These are phyloP conservation scores for Actinemys pallida DNA, from an alignment of 2,113 vertebrate species.

Conservation along the genomic window DNA sequence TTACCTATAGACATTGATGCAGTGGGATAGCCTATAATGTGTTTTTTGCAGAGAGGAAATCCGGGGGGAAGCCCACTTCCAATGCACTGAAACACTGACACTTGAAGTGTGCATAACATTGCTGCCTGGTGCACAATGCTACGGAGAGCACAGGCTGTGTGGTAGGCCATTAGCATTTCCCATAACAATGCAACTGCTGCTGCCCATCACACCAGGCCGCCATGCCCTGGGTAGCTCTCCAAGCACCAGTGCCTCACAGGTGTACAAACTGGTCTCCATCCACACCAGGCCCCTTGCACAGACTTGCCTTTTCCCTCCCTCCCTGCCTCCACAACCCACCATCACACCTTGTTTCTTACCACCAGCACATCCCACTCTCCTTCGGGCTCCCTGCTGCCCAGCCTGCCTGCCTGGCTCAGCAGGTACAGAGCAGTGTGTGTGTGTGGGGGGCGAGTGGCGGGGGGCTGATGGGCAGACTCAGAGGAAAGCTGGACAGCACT, in stretches of 20 bases:
- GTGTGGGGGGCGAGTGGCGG: rapidly evolving
- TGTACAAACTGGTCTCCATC: neutral
- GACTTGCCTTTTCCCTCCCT: neutral
- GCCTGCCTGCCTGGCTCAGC: neutral
- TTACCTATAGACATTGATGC: neutral
- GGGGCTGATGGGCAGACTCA: neutral
- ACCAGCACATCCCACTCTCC: neutral
- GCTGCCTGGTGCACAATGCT: neutral
- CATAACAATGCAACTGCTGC: neutral
- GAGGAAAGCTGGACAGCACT: neutral
- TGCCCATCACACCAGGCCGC: neutral
- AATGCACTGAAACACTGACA: neutral
- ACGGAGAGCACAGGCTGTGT: neutral
- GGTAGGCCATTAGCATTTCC: neutral
- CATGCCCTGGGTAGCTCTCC: neutral
- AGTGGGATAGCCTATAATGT: neutral
- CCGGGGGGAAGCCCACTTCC: neutral
- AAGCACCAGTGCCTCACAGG: neutral
- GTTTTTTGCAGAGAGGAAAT: neutral
- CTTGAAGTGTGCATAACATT: neutral
- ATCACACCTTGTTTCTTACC: neutral
- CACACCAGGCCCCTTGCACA: neutral
- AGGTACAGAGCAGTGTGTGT: neutral
- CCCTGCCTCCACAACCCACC: neutral
- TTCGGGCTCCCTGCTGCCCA: neutral